A percentile compares a stretch with the other conserved stretches of the same genome.
These are phyloP conservation scores for Gnatocerus cornutus DNA, from an alignment of 2,888 invertebrate species.

Conservation along the genomic window DNA sequence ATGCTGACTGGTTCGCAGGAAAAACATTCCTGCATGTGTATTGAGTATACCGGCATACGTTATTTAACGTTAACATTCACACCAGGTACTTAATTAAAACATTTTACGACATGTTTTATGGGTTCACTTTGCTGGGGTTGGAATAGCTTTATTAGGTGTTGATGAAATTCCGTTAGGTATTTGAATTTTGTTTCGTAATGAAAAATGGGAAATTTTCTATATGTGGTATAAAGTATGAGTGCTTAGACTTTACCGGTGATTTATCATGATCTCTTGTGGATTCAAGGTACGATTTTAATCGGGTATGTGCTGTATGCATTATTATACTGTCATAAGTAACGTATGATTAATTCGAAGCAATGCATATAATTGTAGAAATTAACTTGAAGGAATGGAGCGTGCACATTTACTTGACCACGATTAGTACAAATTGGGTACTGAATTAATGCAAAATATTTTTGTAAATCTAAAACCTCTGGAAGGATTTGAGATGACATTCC, in stretches of 20 bases:
- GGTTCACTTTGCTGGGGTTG: constrained; percentile 50
- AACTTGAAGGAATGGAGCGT: neutral
- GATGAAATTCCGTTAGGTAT: constrained; percentile 44
- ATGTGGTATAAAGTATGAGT: constrained; percentile 11
- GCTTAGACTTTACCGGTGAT: constrained; percentile 20
- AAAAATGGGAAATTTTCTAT: constrained; percentile 27
- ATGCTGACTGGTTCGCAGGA: constrained; percentile 65
- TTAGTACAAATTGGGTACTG: neutral
- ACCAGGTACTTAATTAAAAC: constrained; percentile 59
- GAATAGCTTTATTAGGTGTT: constrained; percentile 48
- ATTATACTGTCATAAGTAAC: constrained; percentile 25
- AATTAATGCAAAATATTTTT: too few species aligned
- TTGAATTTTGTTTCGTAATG: constrained; percentile 34
- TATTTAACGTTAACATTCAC: constrained; percentile 55
- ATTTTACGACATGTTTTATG: constrained; percentile 59
- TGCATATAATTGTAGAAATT: neutral
- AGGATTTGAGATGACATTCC: too few species aligned
- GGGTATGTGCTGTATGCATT: neutral
- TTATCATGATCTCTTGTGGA: neutral
- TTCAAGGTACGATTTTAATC: constrained; percentile 19
- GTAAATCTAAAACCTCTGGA: too few species aligned
- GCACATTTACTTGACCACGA: constrained; percentile 22
- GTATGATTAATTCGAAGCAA: constrained; percentile 12
- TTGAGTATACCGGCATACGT: constrained; percentile 56
- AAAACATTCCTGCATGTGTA: constrained; percentile 59